Conservation (phyloP, 1,140 invertebrate species). For the Cyrtorhinus lividipennis region DNA sequence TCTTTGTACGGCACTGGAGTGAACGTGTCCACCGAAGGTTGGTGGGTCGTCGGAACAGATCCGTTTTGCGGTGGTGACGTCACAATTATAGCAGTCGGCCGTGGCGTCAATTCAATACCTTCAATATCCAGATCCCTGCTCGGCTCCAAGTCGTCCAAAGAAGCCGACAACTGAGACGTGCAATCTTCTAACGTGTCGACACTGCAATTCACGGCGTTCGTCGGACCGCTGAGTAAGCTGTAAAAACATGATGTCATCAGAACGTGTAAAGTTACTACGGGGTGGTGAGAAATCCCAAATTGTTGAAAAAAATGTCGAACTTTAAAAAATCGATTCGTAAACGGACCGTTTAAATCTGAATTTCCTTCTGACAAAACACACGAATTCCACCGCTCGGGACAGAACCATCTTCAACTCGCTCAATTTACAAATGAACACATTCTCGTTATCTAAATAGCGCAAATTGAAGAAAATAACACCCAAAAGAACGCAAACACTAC, state of each 20-base stretch:
- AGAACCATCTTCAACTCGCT: no score
- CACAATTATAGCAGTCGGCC: not conserved
- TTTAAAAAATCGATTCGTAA: no score
- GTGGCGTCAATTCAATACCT: constrained; percentile 5
- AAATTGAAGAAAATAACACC: no score
- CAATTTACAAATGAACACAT: no score
- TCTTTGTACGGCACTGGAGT: constrained; percentile 11
- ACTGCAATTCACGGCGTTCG: constrained; percentile 17
- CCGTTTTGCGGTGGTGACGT: not conserved
- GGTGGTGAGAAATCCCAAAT: no score
- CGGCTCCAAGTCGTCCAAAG: not conserved
- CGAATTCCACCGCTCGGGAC: no score
- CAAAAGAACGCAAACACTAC: no score
- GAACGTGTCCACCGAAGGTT: not conserved
- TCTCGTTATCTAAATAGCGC: no score
- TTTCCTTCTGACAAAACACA: no score
- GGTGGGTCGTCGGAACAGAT: not conserved
- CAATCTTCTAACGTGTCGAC: constrained; percentile 1
- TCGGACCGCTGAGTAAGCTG: constrained; percentile 10
- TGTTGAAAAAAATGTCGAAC: no score
- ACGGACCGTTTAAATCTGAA: no score
- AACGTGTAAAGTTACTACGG: no score
- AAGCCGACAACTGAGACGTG: not conserved
- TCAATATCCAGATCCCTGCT: constrained; percentile 3
- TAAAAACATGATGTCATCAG: constrained; percentile 4